Evolutionary conservation across 2,797 vertebrate species (phyloP).

Genomic region (Argya squamiceps): DNA sequence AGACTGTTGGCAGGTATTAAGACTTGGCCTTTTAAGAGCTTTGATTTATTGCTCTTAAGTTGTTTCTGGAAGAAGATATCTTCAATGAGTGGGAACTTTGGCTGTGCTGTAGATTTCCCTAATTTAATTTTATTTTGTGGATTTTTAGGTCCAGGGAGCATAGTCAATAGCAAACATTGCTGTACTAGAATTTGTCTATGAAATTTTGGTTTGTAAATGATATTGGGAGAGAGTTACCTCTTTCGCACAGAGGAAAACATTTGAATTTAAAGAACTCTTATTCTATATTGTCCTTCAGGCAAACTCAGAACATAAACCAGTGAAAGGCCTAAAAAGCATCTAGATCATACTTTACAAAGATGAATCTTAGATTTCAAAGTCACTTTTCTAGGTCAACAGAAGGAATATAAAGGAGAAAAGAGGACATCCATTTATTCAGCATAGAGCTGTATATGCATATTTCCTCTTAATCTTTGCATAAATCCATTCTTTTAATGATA

Average conservation of each 20-base stretch:
- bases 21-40: not conserved
- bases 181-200: not conserved
- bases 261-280: not conserved
- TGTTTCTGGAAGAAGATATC: not conserved
- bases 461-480: not conserved
- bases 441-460: not conserved
- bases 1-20: not conserved
- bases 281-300: not conserved
- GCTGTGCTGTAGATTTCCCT: not conserved
- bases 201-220: not conserved
- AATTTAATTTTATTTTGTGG: not conserved
- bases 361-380: not conserved
- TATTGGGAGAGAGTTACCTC: not conserved
- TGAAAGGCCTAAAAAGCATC: not conserved
- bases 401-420: not conserved
- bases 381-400: not conserved
- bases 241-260: not conserved
- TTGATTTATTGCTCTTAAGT: not conserved
- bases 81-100: not conserved
- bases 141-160: not conserved
- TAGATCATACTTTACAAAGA: not conserved
- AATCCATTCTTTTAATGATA: not conserved
- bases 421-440: not conserved
- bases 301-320: not conserved
- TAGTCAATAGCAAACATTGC: not conserved